Conservation (phyloP, 1,140 invertebrate genomes). For the Lerema accius region DNA sequence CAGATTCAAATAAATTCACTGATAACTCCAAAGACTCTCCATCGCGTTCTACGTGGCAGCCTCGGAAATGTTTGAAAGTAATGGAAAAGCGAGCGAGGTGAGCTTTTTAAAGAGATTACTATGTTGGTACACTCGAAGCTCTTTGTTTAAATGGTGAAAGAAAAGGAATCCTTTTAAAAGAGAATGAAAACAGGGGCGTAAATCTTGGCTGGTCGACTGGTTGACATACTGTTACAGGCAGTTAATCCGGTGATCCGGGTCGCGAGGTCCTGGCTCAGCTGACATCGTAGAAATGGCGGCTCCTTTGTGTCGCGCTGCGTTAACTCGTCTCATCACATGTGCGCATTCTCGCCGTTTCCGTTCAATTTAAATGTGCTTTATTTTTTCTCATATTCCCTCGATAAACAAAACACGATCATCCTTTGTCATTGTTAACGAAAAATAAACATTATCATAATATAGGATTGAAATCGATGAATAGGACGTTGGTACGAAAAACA, state of each 20-base stretch:
- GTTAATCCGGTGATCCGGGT: conserved; percentile 75
- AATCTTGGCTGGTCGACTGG: conserved; percentile 66
- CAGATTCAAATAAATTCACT: conserved; percentile 5
- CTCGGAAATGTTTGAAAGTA: conserved; percentile 21
- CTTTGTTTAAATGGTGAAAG: conserved; percentile 36
- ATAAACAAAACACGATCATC: conserved; percentile 23
- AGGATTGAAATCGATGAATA: too few relatives aligned
- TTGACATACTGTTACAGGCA: conserved; percentile 73
- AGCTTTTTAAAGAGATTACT: conserved; percentile 30
- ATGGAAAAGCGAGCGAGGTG: conserved; percentile 10
- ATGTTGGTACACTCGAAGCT: conserved; percentile 12
- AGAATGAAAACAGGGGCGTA: conserved; percentile 68
- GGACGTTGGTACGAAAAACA: too few relatives aligned
- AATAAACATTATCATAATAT: too few relatives aligned
- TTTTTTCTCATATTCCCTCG: conserved; percentile 7
- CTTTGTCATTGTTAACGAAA: conserved; percentile 12
- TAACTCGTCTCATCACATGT: conserved; percentile 49
- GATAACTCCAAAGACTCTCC: conserved; percentile 12
- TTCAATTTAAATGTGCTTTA: conserved; percentile 3
- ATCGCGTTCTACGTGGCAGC: background rate
- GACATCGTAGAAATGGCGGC: conserved; percentile 41
- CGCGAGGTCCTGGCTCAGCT: conserved; percentile 52
- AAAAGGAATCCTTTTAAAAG: conserved; percentile 58
- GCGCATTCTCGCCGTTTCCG: conserved; percentile 28
- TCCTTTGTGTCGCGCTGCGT: conserved; percentile 45